A percentile compares a stretch with the other conserved stretches of the same genome.
Conservation (phyloP, 2,113 vertebrate species). For the Antigone vipio region DNA sequence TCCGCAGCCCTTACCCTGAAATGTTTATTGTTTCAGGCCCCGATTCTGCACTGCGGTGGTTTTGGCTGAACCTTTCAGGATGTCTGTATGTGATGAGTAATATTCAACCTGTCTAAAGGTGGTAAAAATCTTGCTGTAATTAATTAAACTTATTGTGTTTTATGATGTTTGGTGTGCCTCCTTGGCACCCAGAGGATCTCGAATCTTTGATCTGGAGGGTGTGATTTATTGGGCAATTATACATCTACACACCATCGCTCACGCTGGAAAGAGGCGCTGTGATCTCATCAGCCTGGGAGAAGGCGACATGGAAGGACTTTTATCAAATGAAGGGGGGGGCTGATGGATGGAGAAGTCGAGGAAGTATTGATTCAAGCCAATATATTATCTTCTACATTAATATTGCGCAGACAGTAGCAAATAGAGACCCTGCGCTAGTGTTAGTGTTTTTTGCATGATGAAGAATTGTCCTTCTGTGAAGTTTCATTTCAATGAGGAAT, state of each 20-base stretch:
- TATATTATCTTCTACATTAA: slow-evolving; percentile 59
- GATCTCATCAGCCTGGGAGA: slow-evolving; percentile 42
- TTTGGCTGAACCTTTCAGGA: not conserved
- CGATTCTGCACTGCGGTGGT: rapidly evolving
- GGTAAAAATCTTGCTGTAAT: slow-evolving; percentile 23
- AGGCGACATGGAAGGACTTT: slow-evolving; percentile 33
- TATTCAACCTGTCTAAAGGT: not conserved
- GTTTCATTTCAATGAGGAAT: not conserved
- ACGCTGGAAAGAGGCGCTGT: slow-evolving; percentile 33
- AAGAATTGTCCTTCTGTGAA: slow-evolving; percentile 22
- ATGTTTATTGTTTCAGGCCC: not conserved
- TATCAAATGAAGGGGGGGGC: slow-evolving; percentile 35
- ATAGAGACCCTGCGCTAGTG: not conserved
- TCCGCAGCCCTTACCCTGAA: not conserved
- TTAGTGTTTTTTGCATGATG: not conserved
- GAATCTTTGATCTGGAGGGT: slow-evolving; percentile 7
- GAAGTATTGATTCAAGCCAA: slow-evolving; percentile 64
- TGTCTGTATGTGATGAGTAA: not conserved
- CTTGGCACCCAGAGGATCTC: slow-evolving; percentile 12
- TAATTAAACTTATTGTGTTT: slow-evolving; percentile 31
- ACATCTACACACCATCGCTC: slow-evolving; percentile 23
- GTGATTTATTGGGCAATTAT: slow-evolving; percentile 54
- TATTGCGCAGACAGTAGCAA: slow-evolving; percentile 40
- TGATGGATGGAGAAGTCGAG: slow-evolving; percentile 38
- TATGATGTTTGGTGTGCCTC: slow-evolving; percentile 4